Percentiles rank a stretch among this genome's conserved stretches.
Conservation (phyloP, 2,113 vertebrate species). For the Cynopterus brachyotis region DNA sequence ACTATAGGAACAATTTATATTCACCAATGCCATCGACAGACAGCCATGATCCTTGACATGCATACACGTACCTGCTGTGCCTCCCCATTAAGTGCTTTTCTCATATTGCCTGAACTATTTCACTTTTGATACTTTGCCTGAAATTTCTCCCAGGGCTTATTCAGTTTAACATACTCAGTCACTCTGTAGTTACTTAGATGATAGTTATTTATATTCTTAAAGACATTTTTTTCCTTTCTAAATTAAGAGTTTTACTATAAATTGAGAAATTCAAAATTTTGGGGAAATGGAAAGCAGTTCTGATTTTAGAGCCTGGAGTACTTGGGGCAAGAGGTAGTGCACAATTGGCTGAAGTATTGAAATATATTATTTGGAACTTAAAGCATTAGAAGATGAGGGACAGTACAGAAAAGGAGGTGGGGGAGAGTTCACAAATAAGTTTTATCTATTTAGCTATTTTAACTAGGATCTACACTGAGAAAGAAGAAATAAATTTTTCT, state of each 20-base stretch:
- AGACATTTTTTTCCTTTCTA: constrained; percentile 3
- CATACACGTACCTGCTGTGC: not conserved
- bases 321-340: not conserved
- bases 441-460: not conserved
- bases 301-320: not conserved
- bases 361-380: not conserved
- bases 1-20: not conserved
- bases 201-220: not conserved
- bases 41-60: not conserved
- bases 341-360: not conserved
- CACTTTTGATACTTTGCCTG: not conserved
- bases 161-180: not conserved
- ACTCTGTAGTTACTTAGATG: not conserved
- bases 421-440: not conserved
- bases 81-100: not conserved
- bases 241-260: constrained; percentile 2
- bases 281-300: not conserved
- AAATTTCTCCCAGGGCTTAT: constrained; percentile 20
- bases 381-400: not conserved
- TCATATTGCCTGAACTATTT: constrained; percentile 6
- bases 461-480: not conserved
- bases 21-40: not conserved
- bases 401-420: not conserved
- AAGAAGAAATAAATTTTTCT: not conserved
- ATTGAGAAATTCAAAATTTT: not conserved